Conservation (phyloP, 2,888 invertebrate species). For the Boloria euphrosyne region DNA sequence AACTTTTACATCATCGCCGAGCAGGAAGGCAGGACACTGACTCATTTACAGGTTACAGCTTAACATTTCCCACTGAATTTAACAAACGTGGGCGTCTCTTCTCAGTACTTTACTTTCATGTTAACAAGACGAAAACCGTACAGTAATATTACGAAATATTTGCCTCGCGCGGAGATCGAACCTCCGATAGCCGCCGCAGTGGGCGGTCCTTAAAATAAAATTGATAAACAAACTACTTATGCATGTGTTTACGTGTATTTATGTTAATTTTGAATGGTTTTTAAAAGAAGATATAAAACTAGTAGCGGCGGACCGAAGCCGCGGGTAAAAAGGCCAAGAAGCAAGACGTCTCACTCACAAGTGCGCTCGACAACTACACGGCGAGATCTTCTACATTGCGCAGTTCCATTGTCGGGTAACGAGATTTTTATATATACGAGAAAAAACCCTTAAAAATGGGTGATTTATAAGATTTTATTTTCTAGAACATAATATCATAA, state of each 20-base stretch:
- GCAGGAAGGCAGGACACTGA: too few species aligned
- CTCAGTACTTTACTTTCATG: not conserved
- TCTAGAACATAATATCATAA: too few species aligned
- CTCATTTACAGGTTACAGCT: too few species aligned
- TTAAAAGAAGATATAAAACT: conserved; percentile 7
- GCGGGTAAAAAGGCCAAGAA: not conserved
- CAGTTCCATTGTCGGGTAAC: not conserved
- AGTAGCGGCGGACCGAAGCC: not conserved
- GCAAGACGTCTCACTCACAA: conserved; percentile 1
- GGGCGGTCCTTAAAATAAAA: conserved; percentile 11
- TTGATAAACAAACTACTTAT: conserved; percentile 7
- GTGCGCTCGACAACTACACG: conserved; percentile 1
- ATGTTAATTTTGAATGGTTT: conserved; percentile 5
- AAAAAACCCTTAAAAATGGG: too few species aligned
- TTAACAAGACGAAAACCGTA: conserved; percentile 11
- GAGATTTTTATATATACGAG: too few species aligned
- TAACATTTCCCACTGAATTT: too few species aligned
- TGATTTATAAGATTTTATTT: too few species aligned
- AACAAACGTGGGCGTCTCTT: not conserved
- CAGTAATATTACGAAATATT: conserved; percentile 4
- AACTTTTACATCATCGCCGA: too few species aligned
- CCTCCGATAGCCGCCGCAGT: conserved; percentile 16
- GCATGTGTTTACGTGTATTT: too few species aligned
- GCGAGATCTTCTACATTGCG: not conserved
- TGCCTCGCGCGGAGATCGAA: conserved; percentile 19